Conservation (phyloP, 2,797 vertebrate genomes). For the Heliangelus exortis region DNA sequence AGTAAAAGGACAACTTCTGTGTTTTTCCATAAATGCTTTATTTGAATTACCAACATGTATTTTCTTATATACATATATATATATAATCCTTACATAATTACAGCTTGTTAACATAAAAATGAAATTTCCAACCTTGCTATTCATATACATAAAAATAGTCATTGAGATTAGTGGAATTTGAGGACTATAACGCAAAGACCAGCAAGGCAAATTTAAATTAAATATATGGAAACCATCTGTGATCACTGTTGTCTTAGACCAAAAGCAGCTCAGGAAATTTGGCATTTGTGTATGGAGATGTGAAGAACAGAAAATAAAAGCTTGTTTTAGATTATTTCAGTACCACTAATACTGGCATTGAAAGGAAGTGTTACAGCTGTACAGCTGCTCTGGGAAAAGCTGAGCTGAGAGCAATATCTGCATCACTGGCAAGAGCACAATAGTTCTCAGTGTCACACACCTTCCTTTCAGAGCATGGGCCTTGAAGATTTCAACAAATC, state of each 20-base stretch:
- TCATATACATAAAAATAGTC: not conserved
- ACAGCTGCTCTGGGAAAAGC: not conserved
- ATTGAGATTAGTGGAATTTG: not conserved
- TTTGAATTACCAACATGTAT: not conserved
- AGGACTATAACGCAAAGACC: not conserved
- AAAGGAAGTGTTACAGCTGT: not conserved
- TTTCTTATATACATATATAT: not conserved
- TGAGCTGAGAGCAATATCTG: not conserved
- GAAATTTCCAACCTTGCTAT: not conserved
- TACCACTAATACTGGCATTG: not conserved
- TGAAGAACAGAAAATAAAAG: not conserved
- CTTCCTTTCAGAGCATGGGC: accelerated
- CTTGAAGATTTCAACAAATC: not conserved
- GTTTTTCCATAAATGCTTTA: not conserved
- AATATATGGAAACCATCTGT: not conserved
- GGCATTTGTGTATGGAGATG: not conserved
- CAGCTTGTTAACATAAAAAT: slow-evolving; percentile 21
- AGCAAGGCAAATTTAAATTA: not conserved
- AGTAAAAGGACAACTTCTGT: not conserved
- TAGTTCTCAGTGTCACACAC: not conserved
- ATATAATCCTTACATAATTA: too few relatives aligned
- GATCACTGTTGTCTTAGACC: not conserved
- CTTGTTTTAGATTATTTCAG: not conserved
- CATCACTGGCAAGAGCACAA: accelerated
- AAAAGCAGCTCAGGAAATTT: not conserved